Evolutionary conservation across 1,140 invertebrate genomes (phyloP), one percentile per base, ranked within the genome.

Genomic region (Macrosteles quadrilineatus): DNA sequence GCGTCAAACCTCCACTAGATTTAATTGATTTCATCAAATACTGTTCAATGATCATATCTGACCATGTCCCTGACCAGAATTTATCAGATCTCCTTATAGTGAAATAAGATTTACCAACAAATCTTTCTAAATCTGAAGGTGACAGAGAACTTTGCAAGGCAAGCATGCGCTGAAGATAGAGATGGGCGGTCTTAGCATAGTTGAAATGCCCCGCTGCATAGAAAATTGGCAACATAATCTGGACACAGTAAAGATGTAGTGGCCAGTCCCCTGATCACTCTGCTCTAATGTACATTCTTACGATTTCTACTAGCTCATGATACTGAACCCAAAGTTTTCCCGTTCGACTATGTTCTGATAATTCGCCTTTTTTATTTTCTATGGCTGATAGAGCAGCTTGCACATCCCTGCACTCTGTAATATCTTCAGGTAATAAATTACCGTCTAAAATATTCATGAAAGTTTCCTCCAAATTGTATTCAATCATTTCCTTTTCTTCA

Each of bases 211-310:
- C 74, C 19, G 68, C 68, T 21, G 75, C 71, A 55, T 57, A 53
- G n/a, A 75, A 78, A 29, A 70, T 59, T 14, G 72, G 72, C 9
- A 71, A 66, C 71, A 75, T 75, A 59, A 29, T 31, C 53, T 68
- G 19, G 2, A 73, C 59, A n/a, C 36, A 36, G 31, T 71, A 12
- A 3, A 73, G 21, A 29, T 73, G 71, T 17, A 53, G 19, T 21
- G 73, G 21, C 30, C 69, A 75, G 53, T 74, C 65, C 27, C 71
- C 74, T 12, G 55, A 40, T 70, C 73, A 55, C 25, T 75, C 71
- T 21, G 74, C 74, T 12, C 71, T 59, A 14, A 75, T 67, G 45
- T 50, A 75, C 40, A 50, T 63, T 64, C 66, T 55, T 11, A 75
- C 1, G 11, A 74, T 25, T 25, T 19, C 21, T 12, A 62, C 27